phyloP scores from a whole-genome alignment of 2,888 invertebrate species.

The Rhopalosiphum nymphaeae region DNA sequence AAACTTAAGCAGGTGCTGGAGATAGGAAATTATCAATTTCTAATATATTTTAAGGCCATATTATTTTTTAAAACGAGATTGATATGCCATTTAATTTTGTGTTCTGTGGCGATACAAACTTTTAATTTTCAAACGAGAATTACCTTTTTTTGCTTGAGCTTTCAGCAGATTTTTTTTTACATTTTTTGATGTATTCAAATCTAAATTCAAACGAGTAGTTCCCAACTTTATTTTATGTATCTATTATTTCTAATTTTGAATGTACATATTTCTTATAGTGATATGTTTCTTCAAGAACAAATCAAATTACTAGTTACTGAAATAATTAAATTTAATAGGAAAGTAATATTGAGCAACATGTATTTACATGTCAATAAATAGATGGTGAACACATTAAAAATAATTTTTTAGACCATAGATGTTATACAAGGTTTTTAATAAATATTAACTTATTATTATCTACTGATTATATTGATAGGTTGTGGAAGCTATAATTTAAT shows the following conservation, averaged over 20 bases:
- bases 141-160: not conserved
- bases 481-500: not conserved
- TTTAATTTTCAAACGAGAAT: not conserved
- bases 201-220: not conserved
- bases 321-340: not conserved
- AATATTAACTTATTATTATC: not conserved
- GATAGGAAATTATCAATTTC: no score
- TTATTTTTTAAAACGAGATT: no score
- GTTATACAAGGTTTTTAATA: not conserved
- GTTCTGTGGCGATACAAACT: not conserved
- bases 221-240: no score
- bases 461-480: not conserved
- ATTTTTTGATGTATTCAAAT: not conserved
- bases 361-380: not conserved
- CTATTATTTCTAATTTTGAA: not conserved
- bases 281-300: not conserved
- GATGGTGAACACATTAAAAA: not conserved
- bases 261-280: not conserved
- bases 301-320: not conserved
- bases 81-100: no score
- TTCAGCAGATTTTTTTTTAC: not conserved
- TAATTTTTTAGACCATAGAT: not conserved
- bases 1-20: no score
- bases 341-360: not conserved
- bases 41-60: no score